Conservation (phyloP, 2,113 vertebrate genomes). For the Crotalus horridus region DNA sequence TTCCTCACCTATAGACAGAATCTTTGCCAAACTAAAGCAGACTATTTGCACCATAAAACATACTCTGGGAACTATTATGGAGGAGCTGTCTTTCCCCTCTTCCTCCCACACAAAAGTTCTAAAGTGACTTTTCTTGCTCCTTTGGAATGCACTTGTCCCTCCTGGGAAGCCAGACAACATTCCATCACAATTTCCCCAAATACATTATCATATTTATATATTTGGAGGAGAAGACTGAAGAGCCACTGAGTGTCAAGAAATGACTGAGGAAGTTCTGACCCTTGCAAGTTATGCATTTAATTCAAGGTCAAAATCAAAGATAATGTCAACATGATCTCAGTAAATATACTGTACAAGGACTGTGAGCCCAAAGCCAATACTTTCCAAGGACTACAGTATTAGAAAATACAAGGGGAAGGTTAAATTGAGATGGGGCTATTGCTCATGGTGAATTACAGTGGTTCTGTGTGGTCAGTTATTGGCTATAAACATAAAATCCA, state of each 20-base stretch:
- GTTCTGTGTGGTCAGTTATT: background rate
- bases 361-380: background rate
- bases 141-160: background rate
- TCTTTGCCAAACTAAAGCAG: background rate
- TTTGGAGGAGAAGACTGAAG: background rate
- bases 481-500: background rate
- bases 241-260: background rate
- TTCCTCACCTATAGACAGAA: background rate
- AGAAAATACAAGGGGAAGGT: background rate
- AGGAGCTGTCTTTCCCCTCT: background rate
- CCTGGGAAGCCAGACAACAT: background rate
- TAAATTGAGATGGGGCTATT: background rate
- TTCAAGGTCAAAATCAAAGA: background rate
- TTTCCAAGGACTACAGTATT: background rate
- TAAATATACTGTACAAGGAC: background rate
- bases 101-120: background rate
- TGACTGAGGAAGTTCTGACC: background rate
- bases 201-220: background rate
- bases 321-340: background rate
- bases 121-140: background rate
- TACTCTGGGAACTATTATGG: background rate
- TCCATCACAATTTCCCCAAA: background rate
- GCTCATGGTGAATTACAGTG: background rate
- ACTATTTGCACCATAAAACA: background rate
- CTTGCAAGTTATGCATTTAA: background rate